A percentile compares a stretch with the other conserved stretches of the same genome.
These are phyloP conservation scores for Drosophila auraria DNA, from an alignment of 1,140 invertebrate species.

Conservation along the genomic window DNA sequence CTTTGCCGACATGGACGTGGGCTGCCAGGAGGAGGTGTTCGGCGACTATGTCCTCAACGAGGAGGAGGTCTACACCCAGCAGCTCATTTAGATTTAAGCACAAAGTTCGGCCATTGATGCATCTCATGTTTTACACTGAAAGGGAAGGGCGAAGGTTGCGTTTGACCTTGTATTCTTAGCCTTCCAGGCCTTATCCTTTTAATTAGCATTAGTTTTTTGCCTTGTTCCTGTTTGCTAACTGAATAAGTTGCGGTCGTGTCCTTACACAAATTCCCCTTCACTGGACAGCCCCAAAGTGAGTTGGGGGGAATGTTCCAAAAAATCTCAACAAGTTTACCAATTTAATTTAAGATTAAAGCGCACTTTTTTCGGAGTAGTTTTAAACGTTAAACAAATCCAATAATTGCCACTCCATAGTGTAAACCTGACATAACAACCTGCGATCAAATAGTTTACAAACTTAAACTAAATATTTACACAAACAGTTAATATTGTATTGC, in stretches of 20 bases:
- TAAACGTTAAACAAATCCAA: not conserved
- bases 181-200: not conserved
- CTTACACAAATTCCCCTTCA: not conserved
- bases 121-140: slow-evolving; percentile 16
- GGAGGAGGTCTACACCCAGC: slow-evolving; percentile 73
- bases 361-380: not conserved
- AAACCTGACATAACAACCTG: slow-evolving; percentile 7
- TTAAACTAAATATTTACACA: slow-evolving; percentile 13
- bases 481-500: slow-evolving; percentile 9
- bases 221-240: not conserved
- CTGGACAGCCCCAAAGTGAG: not conserved
- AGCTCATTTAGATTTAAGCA: slow-evolving; percentile 50
- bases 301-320: slow-evolving; percentile 3
- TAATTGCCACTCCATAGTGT: slow-evolving; percentile 8
- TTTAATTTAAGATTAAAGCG: slow-evolving; percentile 14
- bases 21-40: slow-evolving; percentile 75
- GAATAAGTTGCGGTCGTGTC: not conserved
- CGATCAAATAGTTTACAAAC: slow-evolving; percentile 10
- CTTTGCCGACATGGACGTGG: slow-evolving; percentile 74
- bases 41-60: slow-evolving; percentile 67
- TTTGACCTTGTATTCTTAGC: not conserved
- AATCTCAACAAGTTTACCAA: not conserved
- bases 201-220: not conserved
- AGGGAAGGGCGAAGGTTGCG: slow-evolving; percentile 2
- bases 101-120: slow-evolving; percentile 19